These are phyloP conservation scores for Melanostoma mellinum DNA, from an alignment of 2,888 invertebrate genomes.

Conservation along the genomic window DNA sequence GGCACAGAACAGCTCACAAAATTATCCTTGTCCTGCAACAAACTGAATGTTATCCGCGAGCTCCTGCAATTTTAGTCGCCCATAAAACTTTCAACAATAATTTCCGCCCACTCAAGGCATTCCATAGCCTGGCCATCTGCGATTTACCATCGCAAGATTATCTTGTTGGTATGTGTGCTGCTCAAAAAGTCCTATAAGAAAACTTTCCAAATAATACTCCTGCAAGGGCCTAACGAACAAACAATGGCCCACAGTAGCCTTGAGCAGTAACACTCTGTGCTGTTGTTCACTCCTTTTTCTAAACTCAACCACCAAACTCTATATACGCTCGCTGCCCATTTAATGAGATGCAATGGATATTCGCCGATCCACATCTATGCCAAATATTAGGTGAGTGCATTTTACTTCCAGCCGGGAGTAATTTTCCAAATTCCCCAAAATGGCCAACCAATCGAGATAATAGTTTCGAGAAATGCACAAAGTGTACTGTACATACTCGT, in stretches of 20 bases:
- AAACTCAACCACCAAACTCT: neutral
- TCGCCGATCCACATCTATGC: constrained; percentile 63
- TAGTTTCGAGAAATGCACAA: constrained; percentile 67
- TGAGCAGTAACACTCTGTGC: constrained; percentile 59
- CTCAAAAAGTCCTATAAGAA: constrained; percentile 24
- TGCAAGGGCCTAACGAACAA: constrained; percentile 58
- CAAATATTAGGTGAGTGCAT: constrained; percentile 66
- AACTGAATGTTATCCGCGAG: constrained; percentile 68
- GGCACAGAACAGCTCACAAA: constrained; percentile 18
- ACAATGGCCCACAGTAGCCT: constrained; percentile 64
- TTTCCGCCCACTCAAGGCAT: constrained; percentile 69
- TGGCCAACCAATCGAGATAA: constrained; percentile 73
- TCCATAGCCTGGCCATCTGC: constrained; percentile 52
- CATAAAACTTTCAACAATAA: constrained; percentile 71
- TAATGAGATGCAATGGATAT: constrained; percentile 67
- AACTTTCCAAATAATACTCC: constrained; percentile 53
- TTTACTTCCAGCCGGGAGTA: constrained; percentile 59
- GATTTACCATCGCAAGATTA: constrained; percentile 52
- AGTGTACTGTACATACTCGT: constrained; percentile 27
- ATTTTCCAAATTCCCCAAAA: constrained; percentile 70
- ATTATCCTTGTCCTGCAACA: constrained; percentile 42
- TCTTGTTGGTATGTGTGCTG: constrained; percentile 24
- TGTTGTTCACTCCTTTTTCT: constrained; percentile 24
- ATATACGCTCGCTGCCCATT: constrained; percentile 41
- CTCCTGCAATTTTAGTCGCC: constrained; percentile 69